Percentiles rank a stretch among this genome's conserved stretches.
Evolutionary conservation across 2,113 vertebrate species (phyloP).

Genomic region (Myotis lucifugus): DNA sequence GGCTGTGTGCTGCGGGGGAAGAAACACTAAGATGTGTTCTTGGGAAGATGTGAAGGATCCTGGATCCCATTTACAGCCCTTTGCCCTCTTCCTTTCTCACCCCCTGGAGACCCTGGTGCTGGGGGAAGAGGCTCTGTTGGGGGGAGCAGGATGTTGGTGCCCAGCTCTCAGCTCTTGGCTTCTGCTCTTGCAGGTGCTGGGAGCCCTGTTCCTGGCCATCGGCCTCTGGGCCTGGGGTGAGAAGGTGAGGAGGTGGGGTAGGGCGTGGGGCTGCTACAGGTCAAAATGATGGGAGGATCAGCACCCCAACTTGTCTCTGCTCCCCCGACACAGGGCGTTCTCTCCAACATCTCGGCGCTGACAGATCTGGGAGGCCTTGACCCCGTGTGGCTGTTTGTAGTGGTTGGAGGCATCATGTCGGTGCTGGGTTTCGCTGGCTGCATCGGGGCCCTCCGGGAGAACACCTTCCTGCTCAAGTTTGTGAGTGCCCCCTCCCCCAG

Average conservation of each 20-base stretch:
- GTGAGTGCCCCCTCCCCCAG: constrained; percentile 85
- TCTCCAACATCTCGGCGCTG: constrained; percentile 94
- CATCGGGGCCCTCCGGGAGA: constrained; percentile 94
- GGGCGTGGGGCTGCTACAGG: not conserved
- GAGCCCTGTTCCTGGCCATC: constrained; percentile 91
- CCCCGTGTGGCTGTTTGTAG: constrained; percentile 95
- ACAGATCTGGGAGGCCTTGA: constrained; percentile 94
- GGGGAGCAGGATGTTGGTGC: not conserved
- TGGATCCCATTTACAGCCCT: not conserved
- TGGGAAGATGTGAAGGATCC: not conserved
- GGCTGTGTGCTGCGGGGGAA: not conserved
- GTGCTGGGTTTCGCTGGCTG: constrained; percentile 94
- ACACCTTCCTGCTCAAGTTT: constrained; percentile 94
- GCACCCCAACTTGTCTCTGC: not conserved
- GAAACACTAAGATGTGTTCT: not conserved
- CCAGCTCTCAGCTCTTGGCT: not conserved
- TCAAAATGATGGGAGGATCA: not conserved
- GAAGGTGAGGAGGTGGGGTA: constrained; percentile 86
- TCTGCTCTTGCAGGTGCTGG: constrained; percentile 88
- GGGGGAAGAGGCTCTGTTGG: too few species aligned
- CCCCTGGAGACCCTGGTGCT: not conserved
- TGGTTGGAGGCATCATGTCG: constrained; percentile 94
- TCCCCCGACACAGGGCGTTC: constrained; percentile 86
- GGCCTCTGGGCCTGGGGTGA: constrained; percentile 97
- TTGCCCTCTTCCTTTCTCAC: not conserved